Evolutionary conservation across 2,888 invertebrate genomes (phyloP).

Genomic region (Apotomis capreana): DNA sequence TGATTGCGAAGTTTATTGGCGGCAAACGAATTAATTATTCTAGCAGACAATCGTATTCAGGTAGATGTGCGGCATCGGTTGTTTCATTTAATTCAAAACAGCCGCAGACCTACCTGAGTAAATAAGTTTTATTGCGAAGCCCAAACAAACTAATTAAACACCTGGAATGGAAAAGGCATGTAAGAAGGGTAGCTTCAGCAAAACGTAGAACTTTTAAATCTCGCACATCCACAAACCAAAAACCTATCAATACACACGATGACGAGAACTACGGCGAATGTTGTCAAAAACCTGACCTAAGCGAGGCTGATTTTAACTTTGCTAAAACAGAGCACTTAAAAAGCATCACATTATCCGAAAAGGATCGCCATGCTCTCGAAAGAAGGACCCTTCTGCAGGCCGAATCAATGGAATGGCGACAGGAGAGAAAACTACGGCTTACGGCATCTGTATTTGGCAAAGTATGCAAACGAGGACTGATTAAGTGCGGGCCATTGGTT

Average conservation of each 20-base stretch:
- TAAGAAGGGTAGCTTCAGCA: neutral
- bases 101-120: constrained; percentile 3
- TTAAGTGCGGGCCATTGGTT: constrained; percentile 13
- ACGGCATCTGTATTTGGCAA: constrained; percentile 30
- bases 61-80: constrained; percentile 9
- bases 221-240: too few relatives aligned
- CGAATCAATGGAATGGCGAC: constrained; percentile 27
- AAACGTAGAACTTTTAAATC: neutral
- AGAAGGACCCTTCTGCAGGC: constrained; percentile 19
- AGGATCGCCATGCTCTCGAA: constrained; percentile 8
- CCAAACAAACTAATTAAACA: constrained; percentile 7
- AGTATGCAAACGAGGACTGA: constrained; percentile 24
- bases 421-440: constrained; percentile 30
- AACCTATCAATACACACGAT: neutral
- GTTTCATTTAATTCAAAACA: constrained; percentile 8
- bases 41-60: constrained; percentile 5
- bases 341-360: neutral
- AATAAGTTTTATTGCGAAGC: constrained; percentile 1
- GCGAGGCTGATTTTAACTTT: constrained; percentile 11
- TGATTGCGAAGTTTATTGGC: constrained; percentile 7
- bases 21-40: constrained; percentile 10
- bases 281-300: constrained; percentile 30
- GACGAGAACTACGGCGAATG: constrained; percentile 14
- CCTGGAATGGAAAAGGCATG: neutral
- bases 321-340: constrained; percentile 6